Conservation (phyloP, 2,113 vertebrate genomes). For the Todiramphus chloris region DNA sequence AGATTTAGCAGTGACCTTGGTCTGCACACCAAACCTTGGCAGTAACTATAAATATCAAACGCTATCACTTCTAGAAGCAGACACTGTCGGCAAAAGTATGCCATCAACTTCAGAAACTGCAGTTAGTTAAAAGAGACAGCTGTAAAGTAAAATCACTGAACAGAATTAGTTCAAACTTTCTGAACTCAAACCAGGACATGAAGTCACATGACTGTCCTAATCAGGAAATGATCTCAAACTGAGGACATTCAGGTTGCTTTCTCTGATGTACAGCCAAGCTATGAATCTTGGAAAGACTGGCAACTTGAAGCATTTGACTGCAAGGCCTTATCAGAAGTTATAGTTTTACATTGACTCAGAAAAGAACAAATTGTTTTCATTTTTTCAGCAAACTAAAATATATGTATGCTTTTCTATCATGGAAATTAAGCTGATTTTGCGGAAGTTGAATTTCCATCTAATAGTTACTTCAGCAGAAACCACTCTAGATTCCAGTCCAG, state of each 20-base stretch:
- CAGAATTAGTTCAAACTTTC: too few species aligned
- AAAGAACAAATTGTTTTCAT: not conserved
- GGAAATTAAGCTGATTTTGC: not conserved
- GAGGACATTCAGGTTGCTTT: not conserved
- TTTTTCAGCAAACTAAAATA: not conserved
- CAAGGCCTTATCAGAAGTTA: not conserved
- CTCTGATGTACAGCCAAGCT: not conserved
- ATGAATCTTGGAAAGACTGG: not conserved
- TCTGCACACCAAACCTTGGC: too few species aligned
- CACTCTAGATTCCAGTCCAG: not conserved
- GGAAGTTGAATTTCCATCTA: not conserved
- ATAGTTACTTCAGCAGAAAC: not conserved
- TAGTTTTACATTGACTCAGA: not conserved
- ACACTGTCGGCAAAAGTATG: too few species aligned
- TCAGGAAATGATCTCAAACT: not conserved
- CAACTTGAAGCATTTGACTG: not conserved
- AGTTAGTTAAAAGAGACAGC: too few species aligned
- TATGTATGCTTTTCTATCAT: not conserved
- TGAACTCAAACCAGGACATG: too few species aligned
- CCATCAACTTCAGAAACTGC: too few species aligned
- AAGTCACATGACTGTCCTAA: not conserved
- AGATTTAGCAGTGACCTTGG: too few species aligned
- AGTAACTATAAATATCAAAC: too few species aligned
- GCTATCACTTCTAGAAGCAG: too few species aligned
- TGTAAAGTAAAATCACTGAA: too few species aligned